A percentile compares a stretch with the other conserved stretches of the same genome.
Evolutionary conservation across 2,113 vertebrate genomes (phyloP).

Genomic region (Chascanopsetta lugubris): DNA sequence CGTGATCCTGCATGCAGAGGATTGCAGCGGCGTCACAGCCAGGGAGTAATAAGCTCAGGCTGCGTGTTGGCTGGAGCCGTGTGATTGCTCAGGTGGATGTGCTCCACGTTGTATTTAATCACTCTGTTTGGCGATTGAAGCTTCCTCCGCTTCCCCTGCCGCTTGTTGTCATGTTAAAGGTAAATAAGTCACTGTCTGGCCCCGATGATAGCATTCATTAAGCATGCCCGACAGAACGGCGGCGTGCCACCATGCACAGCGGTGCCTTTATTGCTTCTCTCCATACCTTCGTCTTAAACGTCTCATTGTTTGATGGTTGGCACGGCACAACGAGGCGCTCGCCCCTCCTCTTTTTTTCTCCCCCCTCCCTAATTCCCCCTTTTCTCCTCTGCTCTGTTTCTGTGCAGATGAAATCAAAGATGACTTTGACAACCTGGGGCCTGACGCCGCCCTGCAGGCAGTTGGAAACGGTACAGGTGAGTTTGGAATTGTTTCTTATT

Average conservation of each 20-base stretch:
- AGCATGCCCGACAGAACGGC: constrained; percentile 81
- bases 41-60: constrained; percentile 69
- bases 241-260: constrained; percentile 75
- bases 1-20: constrained; percentile 2
- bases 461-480: constrained; percentile 96
- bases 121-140: constrained; percentile 68
- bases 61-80: constrained; percentile 61
- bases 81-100: constrained; percentile 78
- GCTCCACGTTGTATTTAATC: constrained; percentile 73
- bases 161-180: constrained; percentile 87
- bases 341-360: constrained; percentile 28
- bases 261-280: constrained; percentile 61
- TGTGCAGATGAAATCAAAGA: constrained; percentile 97
- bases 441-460: constrained; percentile 89
- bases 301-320: constrained; percentile 50
- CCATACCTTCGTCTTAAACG: constrained; percentile 57
- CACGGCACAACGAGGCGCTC: constrained; percentile 29
- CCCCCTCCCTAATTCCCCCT: background rate
- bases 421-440: constrained; percentile 94
- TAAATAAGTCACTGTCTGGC: constrained; percentile 88
- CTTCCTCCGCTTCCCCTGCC: constrained; percentile 62
- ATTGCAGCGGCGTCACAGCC: constrained; percentile 66
- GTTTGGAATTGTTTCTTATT: constrained; percentile 41
- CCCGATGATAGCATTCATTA: constrained; percentile 85
- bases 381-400: constrained; percentile 55